Conservation (phyloP, 2,797 vertebrate genomes). For the Varecia variegata region DNA sequence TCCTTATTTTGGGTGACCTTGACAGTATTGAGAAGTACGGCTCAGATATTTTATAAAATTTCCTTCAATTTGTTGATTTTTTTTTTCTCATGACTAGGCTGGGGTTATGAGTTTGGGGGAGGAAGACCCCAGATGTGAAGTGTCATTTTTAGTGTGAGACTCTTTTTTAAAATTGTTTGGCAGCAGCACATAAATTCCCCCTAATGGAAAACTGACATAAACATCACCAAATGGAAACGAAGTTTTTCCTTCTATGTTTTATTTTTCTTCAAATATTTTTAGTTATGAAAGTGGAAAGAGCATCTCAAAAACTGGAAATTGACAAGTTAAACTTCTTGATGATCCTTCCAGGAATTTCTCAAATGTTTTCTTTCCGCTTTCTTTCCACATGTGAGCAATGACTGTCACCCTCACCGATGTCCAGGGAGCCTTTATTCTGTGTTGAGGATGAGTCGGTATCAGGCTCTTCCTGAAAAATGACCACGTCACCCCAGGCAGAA, state of each 20-base stretch:
- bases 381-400: slow-evolving; percentile 78
- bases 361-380: slow-evolving; percentile 70
- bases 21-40: not conserved
- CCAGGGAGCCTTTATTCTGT: not conserved
- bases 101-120: not conserved
- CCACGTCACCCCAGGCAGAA: not conserved
- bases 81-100: not conserved
- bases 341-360: not conserved
- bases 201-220: not conserved
- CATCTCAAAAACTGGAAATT: not conserved
- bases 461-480: not conserved
- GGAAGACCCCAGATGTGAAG: no score
- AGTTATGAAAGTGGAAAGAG: not conserved
- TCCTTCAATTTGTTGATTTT: not conserved
- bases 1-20: not conserved
- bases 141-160: no score
- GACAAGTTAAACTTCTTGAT: not conserved
- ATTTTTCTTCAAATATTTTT: slow-evolving; percentile 23
- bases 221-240: not conserved
- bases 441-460: not conserved
- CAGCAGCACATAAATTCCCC: not conserved
- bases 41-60: not conserved
- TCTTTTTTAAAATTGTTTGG: not conserved
- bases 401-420: slow-evolving; percentile 59
- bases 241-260: not conserved